Base-by-base conservation (phyloP, 1,140 invertebrate genomes). In the Caenorhabditis brenneri region DNA sequence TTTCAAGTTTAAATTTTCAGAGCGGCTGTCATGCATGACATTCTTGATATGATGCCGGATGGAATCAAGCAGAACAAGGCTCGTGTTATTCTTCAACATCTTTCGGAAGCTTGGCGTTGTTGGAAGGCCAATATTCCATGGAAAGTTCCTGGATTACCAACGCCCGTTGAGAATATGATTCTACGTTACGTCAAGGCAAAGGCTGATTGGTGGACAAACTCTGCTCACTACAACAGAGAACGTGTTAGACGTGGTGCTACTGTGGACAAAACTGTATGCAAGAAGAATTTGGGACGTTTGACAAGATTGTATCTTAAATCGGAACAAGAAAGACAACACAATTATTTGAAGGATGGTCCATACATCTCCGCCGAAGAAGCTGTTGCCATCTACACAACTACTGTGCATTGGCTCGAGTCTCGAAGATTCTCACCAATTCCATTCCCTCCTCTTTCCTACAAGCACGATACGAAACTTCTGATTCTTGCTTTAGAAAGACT, bases 91-190 rank as follows among this genome's bases (percentile, higher is more conserved):
- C 92, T 99, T 86, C 97, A 99, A 91, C 98, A 99, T 93, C 92
- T 99, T 42, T 98, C 96, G 82, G 98, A 99, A 92, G 98, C 98
- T 0, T 99, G 97, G 98, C 92, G 98, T 83, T 99, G 97, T 91
- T 99, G 98, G 98, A 99, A 99, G 91, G 98, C 98, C 0, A 99
- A 99, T 92, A 99, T 99, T 90, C 98, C 98, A 0, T 99, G 98
- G 98, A 99, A 99, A 93, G 96, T 99, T 27, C 98, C 98, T 12
- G 97, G 97, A 5, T 92, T 99, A 10, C 98, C 98, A 0, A 99
- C 96, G 60, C 98, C 98, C 0, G 99, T 99, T 88, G 98, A 99
- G 92, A 99, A 99, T 91, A 99, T 99, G 97, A 99, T 99, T 88
- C 93, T 99, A 24, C 94, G 98, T 53, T 99, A 99, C 91, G 97